Evolutionary conservation across 2,113 vertebrate species (phyloP).

Genomic region (Chitala chitala): DNA sequence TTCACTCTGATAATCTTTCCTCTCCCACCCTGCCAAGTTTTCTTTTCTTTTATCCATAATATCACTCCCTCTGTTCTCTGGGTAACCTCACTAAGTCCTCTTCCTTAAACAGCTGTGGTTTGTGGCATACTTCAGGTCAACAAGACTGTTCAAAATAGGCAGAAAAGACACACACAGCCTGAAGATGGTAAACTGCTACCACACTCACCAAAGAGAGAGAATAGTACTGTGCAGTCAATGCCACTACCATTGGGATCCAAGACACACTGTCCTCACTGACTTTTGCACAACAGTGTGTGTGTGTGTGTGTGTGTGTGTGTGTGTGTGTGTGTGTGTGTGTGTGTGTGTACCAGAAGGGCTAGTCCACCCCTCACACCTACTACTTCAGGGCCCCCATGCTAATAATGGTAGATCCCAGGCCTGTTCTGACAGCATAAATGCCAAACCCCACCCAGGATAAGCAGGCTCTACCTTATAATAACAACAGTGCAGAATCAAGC

Average conservation of each 20-base stretch:
- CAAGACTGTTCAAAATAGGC: neutral
- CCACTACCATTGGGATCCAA: no score
- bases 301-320: no score
- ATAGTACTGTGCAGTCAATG: no score
- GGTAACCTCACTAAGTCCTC: neutral
- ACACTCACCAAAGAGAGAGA: no score
- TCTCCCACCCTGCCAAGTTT: conserved; percentile 8
- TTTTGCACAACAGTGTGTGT: no score
- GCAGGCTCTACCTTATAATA: conserved; percentile 38
- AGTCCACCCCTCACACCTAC: conserved; percentile 23
- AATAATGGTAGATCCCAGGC: conserved; percentile 33
- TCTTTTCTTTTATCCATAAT: conserved; percentile 1
- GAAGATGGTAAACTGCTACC: no score
- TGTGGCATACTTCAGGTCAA: neutral
- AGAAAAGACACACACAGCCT: neutral
- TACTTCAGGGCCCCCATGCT: conserved; percentile 34
- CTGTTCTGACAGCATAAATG: conserved; percentile 48
- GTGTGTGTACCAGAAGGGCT: conserved; percentile 10
- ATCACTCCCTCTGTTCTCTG: neutral
- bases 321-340: no score
- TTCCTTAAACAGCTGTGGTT: neutral
- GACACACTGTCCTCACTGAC: no score
- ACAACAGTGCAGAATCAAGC: conserved; percentile 20
- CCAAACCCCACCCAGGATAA: conserved; percentile 45
- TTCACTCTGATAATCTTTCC: conserved; percentile 2